A percentile compares a stretch with the other conserved stretches of the same genome.
These are phyloP conservation scores for Dendrocopos noguchii DNA, from an alignment of 2,113 vertebrate species.

Conservation along the genomic window DNA sequence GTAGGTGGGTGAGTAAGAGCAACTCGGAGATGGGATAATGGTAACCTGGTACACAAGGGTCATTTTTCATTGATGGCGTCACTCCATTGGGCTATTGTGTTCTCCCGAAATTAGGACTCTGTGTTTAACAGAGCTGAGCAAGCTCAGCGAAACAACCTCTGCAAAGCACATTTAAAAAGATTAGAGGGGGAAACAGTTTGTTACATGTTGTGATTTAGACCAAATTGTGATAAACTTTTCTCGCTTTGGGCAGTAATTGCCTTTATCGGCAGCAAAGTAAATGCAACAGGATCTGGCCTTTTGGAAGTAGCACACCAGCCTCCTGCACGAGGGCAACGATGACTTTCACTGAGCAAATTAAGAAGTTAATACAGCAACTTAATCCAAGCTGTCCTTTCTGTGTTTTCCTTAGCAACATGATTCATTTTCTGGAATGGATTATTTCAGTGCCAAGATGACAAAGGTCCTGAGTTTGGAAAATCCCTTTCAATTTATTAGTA, in stretches of 20 bases:
- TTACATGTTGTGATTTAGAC: neutral
- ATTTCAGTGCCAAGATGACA: neutral
- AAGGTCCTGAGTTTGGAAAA: conserved; percentile 8
- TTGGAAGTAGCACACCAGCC: neutral
- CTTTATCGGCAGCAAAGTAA: neutral
- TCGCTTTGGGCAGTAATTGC: neutral
- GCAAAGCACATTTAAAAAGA: conserved; percentile 21
- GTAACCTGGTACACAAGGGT: conserved; percentile 43
- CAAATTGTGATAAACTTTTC: neutral
- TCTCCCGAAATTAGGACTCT: conserved; percentile 18
- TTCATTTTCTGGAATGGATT: neutral
- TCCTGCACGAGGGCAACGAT: neutral
- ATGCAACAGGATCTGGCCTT: neutral
- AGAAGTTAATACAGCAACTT: neutral
- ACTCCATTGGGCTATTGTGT: neutral
- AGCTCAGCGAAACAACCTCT: neutral
- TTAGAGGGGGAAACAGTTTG: conserved; percentile 15
- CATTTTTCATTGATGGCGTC: conserved; percentile 31
- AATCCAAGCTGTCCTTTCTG: neutral
- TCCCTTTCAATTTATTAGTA: neutral
- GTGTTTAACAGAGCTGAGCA: conserved; percentile 7
- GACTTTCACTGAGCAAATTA: conserved; percentile 3
- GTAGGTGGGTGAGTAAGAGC: conserved; percentile 47
- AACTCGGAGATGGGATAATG: conserved; percentile 30
- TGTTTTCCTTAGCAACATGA: neutral